A percentile compares a stretch with the other conserved stretches of the same genome.
phyloP scores from a whole-genome alignment of 2,113 vertebrate species.

The Nyctibius bracteatus region DNA sequence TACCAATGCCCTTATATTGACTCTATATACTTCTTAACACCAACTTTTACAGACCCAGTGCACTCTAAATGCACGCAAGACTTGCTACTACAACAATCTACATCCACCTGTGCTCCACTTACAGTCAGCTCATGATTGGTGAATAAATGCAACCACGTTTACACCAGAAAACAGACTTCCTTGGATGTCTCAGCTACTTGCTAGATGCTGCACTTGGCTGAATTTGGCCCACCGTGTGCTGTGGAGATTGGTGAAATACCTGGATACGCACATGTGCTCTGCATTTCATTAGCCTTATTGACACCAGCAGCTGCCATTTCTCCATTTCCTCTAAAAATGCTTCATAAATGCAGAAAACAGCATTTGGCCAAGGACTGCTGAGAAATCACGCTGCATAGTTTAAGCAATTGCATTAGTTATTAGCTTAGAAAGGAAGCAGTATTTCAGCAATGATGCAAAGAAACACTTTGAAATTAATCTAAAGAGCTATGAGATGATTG shows the following conservation, averaged over 20 bases:
- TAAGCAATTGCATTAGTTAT: neutral
- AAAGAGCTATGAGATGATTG: neutral
- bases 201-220: neutral
- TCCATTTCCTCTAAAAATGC: neutral
- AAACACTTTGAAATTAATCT: neutral
- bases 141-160: neutral
- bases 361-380: neutral
- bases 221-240: neutral
- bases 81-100: neutral
- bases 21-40: neutral
- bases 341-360: neutral
- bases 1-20: neutral
- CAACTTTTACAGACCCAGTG: neutral
- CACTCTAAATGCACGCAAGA: neutral
- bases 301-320: neutral
- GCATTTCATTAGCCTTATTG: neutral
- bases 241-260: neutral
- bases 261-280: neutral
- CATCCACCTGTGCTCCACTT: neutral
- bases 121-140: neutral
- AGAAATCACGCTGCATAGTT: neutral
- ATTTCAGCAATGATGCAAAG: neutral
- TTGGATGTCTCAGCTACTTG: neutral
- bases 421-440: neutral
- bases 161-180: neutral